Conservation (phyloP, 2,797 vertebrate species). For the Fringilla coelebs region DNA sequence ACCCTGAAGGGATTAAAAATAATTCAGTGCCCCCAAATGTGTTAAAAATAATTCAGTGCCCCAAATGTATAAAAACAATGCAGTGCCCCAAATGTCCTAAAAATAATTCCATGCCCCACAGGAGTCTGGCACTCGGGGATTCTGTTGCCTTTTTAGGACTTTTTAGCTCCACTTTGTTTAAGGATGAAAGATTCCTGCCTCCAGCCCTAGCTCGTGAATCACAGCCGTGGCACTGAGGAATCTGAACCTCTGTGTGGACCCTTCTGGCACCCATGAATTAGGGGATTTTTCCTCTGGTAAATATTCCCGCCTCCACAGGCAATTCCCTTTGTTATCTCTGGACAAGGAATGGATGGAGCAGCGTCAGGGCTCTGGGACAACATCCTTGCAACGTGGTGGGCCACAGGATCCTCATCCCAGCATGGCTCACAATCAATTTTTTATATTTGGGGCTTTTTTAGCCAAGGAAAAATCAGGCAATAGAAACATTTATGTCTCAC, state of each 20-base stretch:
- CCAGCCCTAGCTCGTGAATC: background rate
- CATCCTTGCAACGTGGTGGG: background rate
- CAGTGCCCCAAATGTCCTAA: background rate
- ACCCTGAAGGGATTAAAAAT: background rate
- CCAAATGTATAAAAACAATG: background rate
- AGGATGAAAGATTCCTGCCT: background rate
- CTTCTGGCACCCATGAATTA: background rate
- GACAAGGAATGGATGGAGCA: background rate
- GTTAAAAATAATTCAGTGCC: background rate
- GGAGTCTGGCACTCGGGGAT: background rate
- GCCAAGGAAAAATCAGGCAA: background rate
- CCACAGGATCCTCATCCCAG: background rate
- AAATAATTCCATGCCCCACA: background rate
- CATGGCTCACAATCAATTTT: background rate
- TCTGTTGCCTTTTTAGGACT: slow-evolving; percentile 12
- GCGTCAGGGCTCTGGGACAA: background rate
- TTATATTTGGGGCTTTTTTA: background rate
- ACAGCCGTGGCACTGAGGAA: background rate
- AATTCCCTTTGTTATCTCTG: background rate
- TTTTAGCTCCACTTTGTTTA: background rate
- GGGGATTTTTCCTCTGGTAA: background rate
- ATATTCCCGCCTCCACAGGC: background rate
- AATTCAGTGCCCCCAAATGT: background rate
- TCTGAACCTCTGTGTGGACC: background rate
- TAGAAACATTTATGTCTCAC: background rate